These are phyloP conservation scores for Myrmecobius fasciatus DNA, from an alignment of 2,113 vertebrate genomes.

Conservation along the genomic window DNA sequence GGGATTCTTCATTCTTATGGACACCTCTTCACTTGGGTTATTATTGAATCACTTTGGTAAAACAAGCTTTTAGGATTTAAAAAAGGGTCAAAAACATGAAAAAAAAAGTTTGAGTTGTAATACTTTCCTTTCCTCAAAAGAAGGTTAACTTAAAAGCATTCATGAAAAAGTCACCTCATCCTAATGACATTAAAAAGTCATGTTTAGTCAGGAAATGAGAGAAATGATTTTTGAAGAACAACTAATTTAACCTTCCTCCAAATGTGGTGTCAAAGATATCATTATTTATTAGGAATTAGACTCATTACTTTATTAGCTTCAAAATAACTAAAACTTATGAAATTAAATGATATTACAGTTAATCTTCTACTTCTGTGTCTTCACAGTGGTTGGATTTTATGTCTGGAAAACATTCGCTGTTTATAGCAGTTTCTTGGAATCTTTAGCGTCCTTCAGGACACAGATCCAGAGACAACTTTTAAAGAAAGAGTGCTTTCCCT, in stretches of 20 bases:
- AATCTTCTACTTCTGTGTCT: background rate
- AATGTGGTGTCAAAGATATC: conserved; percentile 17
- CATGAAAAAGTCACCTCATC: background rate
- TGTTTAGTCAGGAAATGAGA: conserved; percentile 12
- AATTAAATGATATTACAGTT: background rate
- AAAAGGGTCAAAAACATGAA: background rate
- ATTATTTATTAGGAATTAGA: background rate
- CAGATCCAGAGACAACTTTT: background rate
- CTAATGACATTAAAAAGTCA: background rate
- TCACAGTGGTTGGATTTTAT: background rate
- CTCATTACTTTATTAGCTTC: background rate
- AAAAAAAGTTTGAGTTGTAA: conserved; percentile 21
- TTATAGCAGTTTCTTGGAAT: background rate
- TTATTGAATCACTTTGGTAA: conserved; percentile 37
- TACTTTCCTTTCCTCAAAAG: background rate
- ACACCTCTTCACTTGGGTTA: conserved; percentile 12
- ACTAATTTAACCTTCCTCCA: conserved; percentile 5
- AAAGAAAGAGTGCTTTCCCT: background rate
- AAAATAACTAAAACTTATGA: background rate
- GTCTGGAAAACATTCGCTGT: background rate
- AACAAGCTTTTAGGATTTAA: background rate
- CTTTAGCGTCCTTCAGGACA: background rate
- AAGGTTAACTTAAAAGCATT: background rate
- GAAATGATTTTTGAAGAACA: conserved; percentile 55
- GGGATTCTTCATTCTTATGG: background rate